Evolutionary conservation across 2,888 invertebrate species (phyloP).

Genomic region (Halictus ligatus): DNA sequence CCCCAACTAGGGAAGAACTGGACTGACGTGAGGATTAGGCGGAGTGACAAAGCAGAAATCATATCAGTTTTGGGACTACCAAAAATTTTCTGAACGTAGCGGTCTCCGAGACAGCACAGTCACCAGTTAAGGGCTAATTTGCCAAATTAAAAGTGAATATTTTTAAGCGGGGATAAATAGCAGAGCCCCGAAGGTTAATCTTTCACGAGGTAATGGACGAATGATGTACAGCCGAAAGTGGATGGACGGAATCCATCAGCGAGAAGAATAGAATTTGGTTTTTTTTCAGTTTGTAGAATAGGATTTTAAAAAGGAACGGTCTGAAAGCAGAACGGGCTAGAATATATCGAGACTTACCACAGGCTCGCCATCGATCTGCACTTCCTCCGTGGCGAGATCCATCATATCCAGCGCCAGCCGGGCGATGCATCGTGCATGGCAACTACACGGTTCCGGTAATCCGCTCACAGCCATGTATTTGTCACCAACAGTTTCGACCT

Average conservation of each 20-base stretch:
- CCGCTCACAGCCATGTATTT: constrained; percentile 99
- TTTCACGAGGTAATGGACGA: constrained; percentile 1
- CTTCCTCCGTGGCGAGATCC: constrained; percentile 93
- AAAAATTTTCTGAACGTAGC: neutral
- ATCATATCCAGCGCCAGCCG: constrained; percentile 97
- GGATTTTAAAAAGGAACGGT: neutral
- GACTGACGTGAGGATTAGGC: no score
- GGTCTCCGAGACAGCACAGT: neutral
- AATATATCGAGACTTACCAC: constrained; percentile 87
- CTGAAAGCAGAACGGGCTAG: neutral
- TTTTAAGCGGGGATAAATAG: neutral
- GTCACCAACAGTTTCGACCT: constrained; percentile 99
- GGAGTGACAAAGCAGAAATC: no score
- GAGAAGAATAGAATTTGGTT: neutral
- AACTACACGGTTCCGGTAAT: constrained; percentile 94
- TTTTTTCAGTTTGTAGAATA: neutral
- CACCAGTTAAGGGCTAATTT: neutral
- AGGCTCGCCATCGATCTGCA: constrained; percentile 94
- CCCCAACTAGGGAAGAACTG: no score
- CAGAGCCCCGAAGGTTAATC: neutral
- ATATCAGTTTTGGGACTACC: neutral
- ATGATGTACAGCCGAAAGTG: neutral
- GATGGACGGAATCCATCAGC: neutral
- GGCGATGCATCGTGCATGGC: constrained; percentile 96
- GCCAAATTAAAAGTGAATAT: neutral